Conservation (phyloP, 23 tunicate genomes). For the Trididemnum clinides region DNA sequence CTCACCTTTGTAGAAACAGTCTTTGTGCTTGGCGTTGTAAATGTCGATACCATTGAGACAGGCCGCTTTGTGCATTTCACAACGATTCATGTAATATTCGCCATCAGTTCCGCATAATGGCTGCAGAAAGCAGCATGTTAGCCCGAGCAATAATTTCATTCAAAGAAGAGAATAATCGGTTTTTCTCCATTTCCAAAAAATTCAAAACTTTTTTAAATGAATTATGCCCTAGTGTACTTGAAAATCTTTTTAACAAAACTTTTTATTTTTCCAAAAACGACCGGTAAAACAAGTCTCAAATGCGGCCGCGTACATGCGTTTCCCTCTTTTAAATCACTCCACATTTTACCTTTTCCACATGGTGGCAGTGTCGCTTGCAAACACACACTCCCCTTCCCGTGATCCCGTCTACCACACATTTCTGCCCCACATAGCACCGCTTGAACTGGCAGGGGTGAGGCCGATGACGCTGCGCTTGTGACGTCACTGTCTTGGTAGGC, state of each 20-base stretch:
- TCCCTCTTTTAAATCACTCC: background rate
- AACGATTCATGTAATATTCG: conserved; percentile 61
- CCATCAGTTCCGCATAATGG: conserved; percentile 88
- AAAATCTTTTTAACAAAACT: too few relatives aligned
- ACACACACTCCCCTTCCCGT: conserved; percentile 66
- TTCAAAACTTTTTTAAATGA: too few relatives aligned
- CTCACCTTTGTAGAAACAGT: conserved; percentile 85
- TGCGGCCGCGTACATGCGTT: too few relatives aligned
- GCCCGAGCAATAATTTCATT: background rate
- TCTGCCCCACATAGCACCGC: conserved; percentile 69
- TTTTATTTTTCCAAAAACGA: too few relatives aligned
- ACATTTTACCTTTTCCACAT: conserved; percentile 39
- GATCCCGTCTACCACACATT: conserved; percentile 50
- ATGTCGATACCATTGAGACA: conserved; percentile 45
- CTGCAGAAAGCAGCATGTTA: conserved; percentile 45
- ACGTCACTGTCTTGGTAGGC: background rate
- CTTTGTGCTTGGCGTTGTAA: conserved; percentile 69
- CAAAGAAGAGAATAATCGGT: background rate
- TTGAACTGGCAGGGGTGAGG: conserved; percentile 41
- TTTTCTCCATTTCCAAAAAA: too few relatives aligned
- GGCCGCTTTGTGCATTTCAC: conserved; percentile 81
- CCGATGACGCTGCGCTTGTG: background rate
- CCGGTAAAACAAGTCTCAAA: too few relatives aligned
- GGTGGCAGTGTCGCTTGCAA: conserved; percentile 70
- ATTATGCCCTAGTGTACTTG: too few relatives aligned